These are phyloP conservation scores for Gallinago nigripennis DNA, from an alignment of 2,797 vertebrate species.

Conservation along the genomic window DNA sequence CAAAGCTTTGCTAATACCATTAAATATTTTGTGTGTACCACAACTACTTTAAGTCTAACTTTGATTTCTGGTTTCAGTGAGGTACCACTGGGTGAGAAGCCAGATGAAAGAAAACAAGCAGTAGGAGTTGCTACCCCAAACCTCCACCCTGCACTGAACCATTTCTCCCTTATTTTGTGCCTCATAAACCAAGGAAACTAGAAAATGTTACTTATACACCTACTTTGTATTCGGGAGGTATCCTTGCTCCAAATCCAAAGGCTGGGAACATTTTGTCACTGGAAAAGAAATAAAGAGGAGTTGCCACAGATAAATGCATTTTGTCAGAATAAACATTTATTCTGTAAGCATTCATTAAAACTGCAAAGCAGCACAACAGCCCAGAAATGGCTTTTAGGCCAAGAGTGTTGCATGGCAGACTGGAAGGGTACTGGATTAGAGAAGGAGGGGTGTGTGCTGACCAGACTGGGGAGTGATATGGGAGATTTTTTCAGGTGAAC, in stretches of 20 bases:
- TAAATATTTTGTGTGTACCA: neutral
- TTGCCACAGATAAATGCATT: neutral
- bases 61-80: neutral
- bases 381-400: neutral
- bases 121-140: neutral
- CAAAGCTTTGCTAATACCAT: neutral
- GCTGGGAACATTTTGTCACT: conserved; percentile 99
- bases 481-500: neutral
- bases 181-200: neutral
- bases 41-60: neutral
- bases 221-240: conserved; percentile 99
- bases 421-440: neutral
- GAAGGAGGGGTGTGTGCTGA: neutral
- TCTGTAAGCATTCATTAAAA: neutral
- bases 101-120: neutral
- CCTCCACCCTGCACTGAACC: neutral
- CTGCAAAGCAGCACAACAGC: neutral
- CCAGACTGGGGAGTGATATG: neutral
- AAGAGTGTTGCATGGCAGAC: neutral
- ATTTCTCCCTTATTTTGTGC: neutral
- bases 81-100: neutral
- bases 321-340: neutral
- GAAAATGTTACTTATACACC: conserved; percentile 52
- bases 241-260: conserved; percentile 96
- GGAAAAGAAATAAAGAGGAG: conserved; percentile 45